Percentiles rank a stretch among this genome's conserved stretches.
These are phyloP conservation scores for Tylochromis polylepis DNA, from an alignment of 2,113 vertebrate species.

Conservation along the genomic window DNA sequence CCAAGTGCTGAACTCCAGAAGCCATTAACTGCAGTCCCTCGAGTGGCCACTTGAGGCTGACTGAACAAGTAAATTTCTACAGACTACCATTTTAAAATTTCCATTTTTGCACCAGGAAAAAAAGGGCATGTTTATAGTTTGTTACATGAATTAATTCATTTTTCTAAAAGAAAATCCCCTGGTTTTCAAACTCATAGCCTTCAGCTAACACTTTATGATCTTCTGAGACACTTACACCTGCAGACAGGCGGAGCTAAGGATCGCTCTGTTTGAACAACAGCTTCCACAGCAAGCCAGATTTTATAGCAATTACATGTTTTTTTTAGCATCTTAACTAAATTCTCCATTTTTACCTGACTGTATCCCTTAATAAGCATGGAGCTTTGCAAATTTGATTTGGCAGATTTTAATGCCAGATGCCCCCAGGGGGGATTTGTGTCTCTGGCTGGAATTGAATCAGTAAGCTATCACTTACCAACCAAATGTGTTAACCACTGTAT, in stretches of 20 bases:
- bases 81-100: not conserved
- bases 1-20: not conserved
- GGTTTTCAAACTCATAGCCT: not conserved
- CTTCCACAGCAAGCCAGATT: not conserved
- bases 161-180: not conserved
- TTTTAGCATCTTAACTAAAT: not conserved
- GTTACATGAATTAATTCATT: not conserved
- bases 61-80: not conserved
- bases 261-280: not conserved
- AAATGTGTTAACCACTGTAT: not conserved
- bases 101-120: not conserved
- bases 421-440: not conserved
- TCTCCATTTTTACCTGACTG: not conserved
- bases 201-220: not conserved
- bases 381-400: not conserved
- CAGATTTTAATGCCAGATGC: not conserved
- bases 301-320: not conserved
- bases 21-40: not conserved
- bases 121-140: not conserved
- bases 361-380: not conserved
- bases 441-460: not conserved
- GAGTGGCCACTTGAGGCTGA: not conserved
- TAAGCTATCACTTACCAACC: not conserved
- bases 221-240: not conserved
- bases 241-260: not conserved